Conservation (phyloP, 2,888 invertebrate species). For the Blastobasis lacticolella region DNA sequence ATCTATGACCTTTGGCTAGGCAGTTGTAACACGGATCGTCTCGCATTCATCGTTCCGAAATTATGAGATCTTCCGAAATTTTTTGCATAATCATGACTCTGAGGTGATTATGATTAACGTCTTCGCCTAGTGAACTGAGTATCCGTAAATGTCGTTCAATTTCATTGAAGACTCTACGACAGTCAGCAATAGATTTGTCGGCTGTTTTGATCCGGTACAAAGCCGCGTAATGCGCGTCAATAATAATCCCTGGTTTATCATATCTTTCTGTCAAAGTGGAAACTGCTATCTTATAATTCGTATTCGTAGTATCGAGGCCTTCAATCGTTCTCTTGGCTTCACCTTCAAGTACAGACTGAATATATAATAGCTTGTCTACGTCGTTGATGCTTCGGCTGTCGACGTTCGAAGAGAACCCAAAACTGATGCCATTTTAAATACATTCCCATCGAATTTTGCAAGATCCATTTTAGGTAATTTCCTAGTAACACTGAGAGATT, state of each 20-base stretch:
- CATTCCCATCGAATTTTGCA: constrained; percentile 16
- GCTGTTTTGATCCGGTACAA: constrained; percentile 12
- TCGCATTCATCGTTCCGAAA: no score
- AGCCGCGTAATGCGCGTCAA: constrained; percentile 17
- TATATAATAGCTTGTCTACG: constrained; percentile 18
- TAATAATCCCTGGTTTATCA: constrained; percentile 6
- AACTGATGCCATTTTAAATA: constrained; percentile 17
- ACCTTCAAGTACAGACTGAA: constrained; percentile 13
- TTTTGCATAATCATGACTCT: no score
- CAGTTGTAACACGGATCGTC: no score
- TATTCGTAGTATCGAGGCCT: constrained; percentile 15
- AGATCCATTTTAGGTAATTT: constrained; percentile 7
- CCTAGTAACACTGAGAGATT: neutral
- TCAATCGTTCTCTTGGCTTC: constrained; percentile 12
- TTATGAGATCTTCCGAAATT: no score
- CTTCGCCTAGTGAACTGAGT: constrained; percentile 17
- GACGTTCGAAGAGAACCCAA: constrained; percentile 13
- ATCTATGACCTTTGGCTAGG: no score
- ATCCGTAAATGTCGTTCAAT: constrained; percentile 19
- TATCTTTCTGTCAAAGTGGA: constrained; percentile 13
- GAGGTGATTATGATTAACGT: constrained; percentile 17
- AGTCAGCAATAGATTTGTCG: constrained; percentile 1
- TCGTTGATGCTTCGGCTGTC: constrained; percentile 10
- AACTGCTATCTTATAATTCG: constrained; percentile 15
- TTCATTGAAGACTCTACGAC: constrained; percentile 11